Conservation (phyloP, 2,113 vertebrate species). For the Neomonachus schauinslandi region DNA sequence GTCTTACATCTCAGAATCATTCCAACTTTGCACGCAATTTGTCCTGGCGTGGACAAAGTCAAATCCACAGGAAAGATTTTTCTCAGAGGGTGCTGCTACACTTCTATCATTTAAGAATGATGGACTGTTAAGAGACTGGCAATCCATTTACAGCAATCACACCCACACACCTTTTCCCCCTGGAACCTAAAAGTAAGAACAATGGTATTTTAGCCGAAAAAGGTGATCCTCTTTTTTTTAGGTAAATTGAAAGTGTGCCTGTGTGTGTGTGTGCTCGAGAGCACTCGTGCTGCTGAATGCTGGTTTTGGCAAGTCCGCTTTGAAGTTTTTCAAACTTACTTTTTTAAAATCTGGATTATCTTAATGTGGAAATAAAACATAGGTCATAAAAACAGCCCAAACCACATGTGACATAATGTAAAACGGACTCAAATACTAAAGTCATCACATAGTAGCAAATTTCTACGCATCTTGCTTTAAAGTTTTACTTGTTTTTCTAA, state of each 20-base stretch:
- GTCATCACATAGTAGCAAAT: neutral
- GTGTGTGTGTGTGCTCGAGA: neutral
- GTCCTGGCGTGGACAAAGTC: constrained; percentile 64
- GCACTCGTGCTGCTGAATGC: neutral
- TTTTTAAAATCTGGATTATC: neutral
- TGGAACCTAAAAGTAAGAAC: neutral
- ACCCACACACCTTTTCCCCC: constrained; percentile 35
- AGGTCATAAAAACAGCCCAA: constrained; percentile 7
- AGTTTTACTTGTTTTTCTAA: constrained; percentile 53
- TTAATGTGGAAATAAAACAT: constrained; percentile 15
- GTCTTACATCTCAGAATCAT: constrained; percentile 52
- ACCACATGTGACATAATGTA: neutral
- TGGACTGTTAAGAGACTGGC: constrained; percentile 61
- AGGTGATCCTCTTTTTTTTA: constrained; percentile 38
- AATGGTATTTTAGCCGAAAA: constrained; percentile 19
- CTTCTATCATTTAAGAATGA: constrained; percentile 63
- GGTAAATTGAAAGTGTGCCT: neutral
- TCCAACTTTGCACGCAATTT: constrained; percentile 62
- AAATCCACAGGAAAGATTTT: constrained; percentile 64
- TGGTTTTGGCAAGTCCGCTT: constrained; percentile 28
- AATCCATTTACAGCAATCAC: constrained; percentile 62
- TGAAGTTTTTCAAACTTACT: constrained; percentile 53
- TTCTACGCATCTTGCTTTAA: neutral
- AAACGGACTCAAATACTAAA: constrained; percentile 2
- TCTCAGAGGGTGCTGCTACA: constrained; percentile 50